phyloP scores from a whole-genome alignment of 2,888 invertebrate genomes.

The Dynastes grantii region DNA sequence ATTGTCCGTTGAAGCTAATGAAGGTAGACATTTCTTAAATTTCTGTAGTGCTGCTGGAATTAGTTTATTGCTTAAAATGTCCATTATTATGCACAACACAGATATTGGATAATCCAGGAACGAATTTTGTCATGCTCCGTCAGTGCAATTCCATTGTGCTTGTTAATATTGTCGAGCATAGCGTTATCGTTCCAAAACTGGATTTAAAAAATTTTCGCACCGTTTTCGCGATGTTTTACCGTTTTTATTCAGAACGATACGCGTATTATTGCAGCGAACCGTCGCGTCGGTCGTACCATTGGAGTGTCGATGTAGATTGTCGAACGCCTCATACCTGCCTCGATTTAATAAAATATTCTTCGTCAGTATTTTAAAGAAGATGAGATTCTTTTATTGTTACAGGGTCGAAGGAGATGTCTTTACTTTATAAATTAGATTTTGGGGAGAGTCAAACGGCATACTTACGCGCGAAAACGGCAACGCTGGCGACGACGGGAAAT shows the following conservation, averaged over 20 bases:
- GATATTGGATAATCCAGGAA: too few species aligned
- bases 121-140: too few species aligned
- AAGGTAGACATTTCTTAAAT: too few species aligned
- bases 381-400: constrained; percentile 43
- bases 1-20: too few species aligned
- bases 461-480: background rate
- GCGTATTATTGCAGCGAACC: background rate
- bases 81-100: too few species aligned
- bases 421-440: constrained; percentile 44
- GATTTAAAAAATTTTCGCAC: background rate
- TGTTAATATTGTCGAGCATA: background rate
- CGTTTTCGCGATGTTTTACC: background rate
- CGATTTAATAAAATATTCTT: constrained; percentile 34
- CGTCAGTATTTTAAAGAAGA: constrained; percentile 22
- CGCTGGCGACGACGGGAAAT: background rate
- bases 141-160: too few species aligned
- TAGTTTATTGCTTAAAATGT: too few species aligned
- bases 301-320: background rate
- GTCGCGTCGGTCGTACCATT: too few species aligned
- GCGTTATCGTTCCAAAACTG: background rate
- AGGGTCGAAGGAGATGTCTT: constrained; percentile 39
- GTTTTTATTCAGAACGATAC: background rate
- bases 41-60: too few species aligned
- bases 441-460: constrained; percentile 32
- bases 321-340: background rate